Evolutionary conservation across 2,797 vertebrate genomes (phyloP), one percentile per base, ranked within the genome.

Genomic region (Molothrus aeneus): DNA sequence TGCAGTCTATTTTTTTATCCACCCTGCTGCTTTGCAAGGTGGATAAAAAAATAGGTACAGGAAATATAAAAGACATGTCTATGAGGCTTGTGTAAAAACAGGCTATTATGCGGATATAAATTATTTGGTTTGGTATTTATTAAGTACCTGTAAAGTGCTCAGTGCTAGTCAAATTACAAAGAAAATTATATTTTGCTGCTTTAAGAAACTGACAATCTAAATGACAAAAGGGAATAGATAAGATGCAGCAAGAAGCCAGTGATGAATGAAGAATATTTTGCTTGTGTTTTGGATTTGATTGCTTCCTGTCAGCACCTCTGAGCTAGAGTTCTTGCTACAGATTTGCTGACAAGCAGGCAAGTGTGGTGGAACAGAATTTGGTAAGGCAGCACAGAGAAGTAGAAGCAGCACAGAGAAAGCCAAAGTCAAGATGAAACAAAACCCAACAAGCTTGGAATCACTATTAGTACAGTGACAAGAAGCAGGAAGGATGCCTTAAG

Each of bases 71-170:
- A 91, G 68, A 83, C 45, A 91, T 22, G 7, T 13, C 12, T 48
- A 43, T 21, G 28, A 32, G 5, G 88, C 69, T 53, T 80, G 28
- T 75, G 70, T 91, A 86, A 92, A 89, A 93, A 64, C 25, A 77
- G 43, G 21, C 56, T 77, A 63, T 91, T 91, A 86, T 14, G 16
- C 9, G 21, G 61, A 57, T 69, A 73, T 38, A 60, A 93, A 63
- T 79, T 75, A 70, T 73, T 80, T 91, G 45, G 66, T 87, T 91
- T 90, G 29, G 47, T 96, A 78, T 82, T 95, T 95, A 88, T 95
- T 78, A 81, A 59, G 77, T 54, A 79, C 13, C 15, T 86, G 16
- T 61, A 78, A 75, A 83, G 26, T 66, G 43, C 47, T 83, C n/a
- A 11, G 54, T 61, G 22, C 51, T 80, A 75, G 16, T 51, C 40